Percentiles rank a stretch among this genome's conserved stretches.
phyloP scores from a whole-genome alignment of 2,113 vertebrate species.

The Cavia porcellus region DNA sequence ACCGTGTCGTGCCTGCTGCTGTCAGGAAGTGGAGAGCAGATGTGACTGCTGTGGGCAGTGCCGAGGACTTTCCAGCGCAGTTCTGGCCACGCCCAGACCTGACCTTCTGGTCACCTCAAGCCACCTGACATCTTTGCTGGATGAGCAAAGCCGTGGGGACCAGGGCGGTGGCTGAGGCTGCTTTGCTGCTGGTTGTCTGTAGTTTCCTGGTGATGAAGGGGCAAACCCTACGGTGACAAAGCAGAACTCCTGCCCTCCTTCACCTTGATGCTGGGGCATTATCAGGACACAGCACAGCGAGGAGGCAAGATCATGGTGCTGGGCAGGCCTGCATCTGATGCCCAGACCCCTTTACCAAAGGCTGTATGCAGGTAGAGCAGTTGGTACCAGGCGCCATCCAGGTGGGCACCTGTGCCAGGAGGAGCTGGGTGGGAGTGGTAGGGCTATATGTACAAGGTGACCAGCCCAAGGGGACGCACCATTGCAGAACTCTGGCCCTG shows the following conservation, averaged over 20 bases:
- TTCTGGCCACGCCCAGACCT: not conserved
- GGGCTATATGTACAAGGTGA: accelerated
- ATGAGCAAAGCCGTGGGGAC: not conserved
- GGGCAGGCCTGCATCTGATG: no score
- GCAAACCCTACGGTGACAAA: not conserved
- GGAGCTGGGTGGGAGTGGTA: not conserved
- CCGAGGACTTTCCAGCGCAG: not conserved
- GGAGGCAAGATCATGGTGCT: not conserved
- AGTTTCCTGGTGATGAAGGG: not conserved
- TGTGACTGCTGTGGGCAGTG: accelerated
- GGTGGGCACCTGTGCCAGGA: not conserved
- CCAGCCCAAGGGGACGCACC: accelerated
- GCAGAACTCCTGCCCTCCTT: not conserved
- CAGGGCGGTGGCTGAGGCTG: accelerated
- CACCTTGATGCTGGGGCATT: not conserved
- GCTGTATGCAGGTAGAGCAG: not conserved
- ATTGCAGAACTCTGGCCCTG: accelerated
- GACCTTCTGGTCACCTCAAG: not conserved
- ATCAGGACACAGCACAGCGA: accelerated
- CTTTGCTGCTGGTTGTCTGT: not conserved
- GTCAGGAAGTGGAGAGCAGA: accelerated
- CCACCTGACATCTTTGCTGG: not conserved
- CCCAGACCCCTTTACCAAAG: not conserved
- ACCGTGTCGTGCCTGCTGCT: accelerated
- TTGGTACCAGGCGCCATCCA: not conserved